phyloP scores from a whole-genome alignment of 1,140 invertebrate genomes.

The Neelides sp. region DNA sequence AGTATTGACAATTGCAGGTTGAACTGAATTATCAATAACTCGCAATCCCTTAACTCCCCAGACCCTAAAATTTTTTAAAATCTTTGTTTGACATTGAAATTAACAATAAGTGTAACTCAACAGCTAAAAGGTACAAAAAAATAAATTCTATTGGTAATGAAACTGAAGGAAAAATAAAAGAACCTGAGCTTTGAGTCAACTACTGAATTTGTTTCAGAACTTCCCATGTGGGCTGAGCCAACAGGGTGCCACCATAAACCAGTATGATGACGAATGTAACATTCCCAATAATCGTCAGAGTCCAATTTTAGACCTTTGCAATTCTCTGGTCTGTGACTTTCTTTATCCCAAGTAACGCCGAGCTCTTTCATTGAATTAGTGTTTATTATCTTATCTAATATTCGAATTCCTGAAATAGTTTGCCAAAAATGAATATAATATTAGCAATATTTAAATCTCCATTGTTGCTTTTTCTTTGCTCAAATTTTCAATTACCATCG shows the following conservation, averaged over 20 bases:
- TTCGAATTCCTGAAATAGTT: conserved; percentile 8
- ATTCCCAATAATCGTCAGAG: conserved; percentile 34
- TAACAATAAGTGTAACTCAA: too few relatives aligned
- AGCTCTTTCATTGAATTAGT: conserved; percentile 32
- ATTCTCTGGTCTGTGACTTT: too few relatives aligned
- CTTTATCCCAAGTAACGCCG: too few relatives aligned
- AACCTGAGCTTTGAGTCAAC: conserved; percentile 34
- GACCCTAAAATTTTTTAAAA: conserved; percentile 23
- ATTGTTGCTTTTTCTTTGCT: too few relatives aligned
- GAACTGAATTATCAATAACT: conserved; percentile 36
- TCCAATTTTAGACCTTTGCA: conserved; percentile 13
- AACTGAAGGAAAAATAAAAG: too few relatives aligned
- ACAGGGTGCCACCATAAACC: conserved; percentile 43
- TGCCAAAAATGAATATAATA: too few relatives aligned
- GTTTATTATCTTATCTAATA: conserved; percentile 32
- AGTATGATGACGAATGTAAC: conserved; percentile 31
- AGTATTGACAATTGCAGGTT: conserved; percentile 35
- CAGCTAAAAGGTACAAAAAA: too few relatives aligned
- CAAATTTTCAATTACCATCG: conserved; percentile 36
- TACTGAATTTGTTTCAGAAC: conserved; percentile 35
- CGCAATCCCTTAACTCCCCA: conserved; percentile 33
- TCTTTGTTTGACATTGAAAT: too few relatives aligned
- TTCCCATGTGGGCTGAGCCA: conserved; percentile 50
- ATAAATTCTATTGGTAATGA: too few relatives aligned
- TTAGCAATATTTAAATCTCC: too few relatives aligned